These are phyloP conservation scores for Nyleta sp. DNA, from an alignment of 2,888 invertebrate genomes.

Conservation along the genomic window DNA sequence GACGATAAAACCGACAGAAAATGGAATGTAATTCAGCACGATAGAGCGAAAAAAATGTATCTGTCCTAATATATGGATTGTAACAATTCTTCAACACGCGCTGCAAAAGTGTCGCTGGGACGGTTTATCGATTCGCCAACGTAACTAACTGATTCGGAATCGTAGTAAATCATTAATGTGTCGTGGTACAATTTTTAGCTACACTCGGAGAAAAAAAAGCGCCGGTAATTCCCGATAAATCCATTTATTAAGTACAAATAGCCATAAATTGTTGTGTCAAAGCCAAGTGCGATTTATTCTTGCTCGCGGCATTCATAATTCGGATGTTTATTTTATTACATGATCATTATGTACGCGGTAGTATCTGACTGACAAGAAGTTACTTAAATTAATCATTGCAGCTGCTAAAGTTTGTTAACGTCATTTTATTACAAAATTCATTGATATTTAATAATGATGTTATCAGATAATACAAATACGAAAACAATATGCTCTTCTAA, in stretches of 20 bases:
- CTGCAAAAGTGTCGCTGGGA: no score
- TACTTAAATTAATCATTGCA: no score
- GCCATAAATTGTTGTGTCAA: background rate
- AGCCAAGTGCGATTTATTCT: conserved; percentile 7
- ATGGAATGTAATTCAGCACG: conserved; percentile 20
- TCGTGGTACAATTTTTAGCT: conserved; percentile 19
- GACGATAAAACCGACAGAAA: no score
- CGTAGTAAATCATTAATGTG: conserved; percentile 34
- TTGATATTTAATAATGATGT: no score
- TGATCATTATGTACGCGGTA: background rate
- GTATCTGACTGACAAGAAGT: background rate
- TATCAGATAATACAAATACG: no score
- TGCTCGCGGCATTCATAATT: background rate
- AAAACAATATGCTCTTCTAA: no score
- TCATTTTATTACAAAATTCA: no score
- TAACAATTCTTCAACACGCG: no score
- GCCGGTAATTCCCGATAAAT: conserved; percentile 12
- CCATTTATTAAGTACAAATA: conserved; percentile 25
- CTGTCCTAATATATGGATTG: no score
- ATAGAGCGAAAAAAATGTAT: conserved; percentile 21
- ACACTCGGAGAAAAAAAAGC: conserved; percentile 3
- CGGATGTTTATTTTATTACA: background rate
- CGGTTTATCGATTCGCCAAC: conserved; percentile 36
- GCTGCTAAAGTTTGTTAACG: no score
- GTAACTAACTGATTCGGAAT: conserved; percentile 31